These are phyloP conservation scores for Actinostola sp. DNA, from an alignment of 92 coral and sea anemone species.

Conservation along the genomic window DNA sequence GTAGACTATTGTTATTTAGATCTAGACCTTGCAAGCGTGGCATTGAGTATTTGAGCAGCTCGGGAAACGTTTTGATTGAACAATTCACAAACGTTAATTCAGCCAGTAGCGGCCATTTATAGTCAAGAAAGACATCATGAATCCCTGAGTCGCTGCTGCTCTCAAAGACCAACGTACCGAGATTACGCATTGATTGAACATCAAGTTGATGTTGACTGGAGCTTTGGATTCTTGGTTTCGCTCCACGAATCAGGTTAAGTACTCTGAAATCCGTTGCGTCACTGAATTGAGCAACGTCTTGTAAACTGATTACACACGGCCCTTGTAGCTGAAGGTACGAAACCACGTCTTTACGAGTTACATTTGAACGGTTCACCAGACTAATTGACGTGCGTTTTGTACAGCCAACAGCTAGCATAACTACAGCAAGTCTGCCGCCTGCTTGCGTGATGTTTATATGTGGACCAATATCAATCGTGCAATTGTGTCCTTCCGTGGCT, in stretches of 20 bases:
- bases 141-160: conserved; percentile 24
- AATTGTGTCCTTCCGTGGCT: conserved; percentile 8
- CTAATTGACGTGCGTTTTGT: conserved; percentile 9
- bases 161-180: conserved; percentile 47
- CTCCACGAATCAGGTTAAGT: conserved; percentile 26
- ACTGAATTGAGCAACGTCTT: conserved; percentile 59
- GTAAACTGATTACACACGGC: conserved; percentile 44
- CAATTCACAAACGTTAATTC: conserved; percentile 40
- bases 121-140: conserved; percentile 39
- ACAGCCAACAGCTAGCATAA: conserved; percentile 32
- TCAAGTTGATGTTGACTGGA: conserved; percentile 10
- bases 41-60: conserved; percentile 38
- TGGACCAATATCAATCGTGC: conserved; percentile 28
- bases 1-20: conserved; percentile 35
- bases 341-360: conserved; percentile 52
- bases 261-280: conserved; percentile 68
- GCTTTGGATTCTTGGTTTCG: conserved; percentile 11
- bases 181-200: conserved; percentile 30
- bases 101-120: conserved; percentile 70
- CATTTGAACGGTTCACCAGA: conserved; percentile 41
- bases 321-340: conserved; percentile 32
- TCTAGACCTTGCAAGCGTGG: conserved; percentile 71
- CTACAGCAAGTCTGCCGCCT: neutral
- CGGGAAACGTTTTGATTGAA: conserved; percentile 42
- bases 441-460: conserved; percentile 13